Evolutionary conservation across 2,113 vertebrate species (phyloP).

Genomic region (Peromyscus californicus): DNA sequence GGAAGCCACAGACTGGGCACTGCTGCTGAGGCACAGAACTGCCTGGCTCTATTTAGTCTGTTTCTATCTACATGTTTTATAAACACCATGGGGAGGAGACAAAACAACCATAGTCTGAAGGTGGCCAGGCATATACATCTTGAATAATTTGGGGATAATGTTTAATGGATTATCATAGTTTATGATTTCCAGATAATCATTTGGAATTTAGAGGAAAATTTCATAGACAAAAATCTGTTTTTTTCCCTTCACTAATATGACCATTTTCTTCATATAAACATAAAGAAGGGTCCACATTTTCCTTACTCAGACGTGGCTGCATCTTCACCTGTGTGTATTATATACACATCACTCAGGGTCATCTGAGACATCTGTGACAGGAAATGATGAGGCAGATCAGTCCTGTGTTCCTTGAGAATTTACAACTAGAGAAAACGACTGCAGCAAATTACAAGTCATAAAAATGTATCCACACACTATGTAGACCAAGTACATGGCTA

Average conservation of each 20-base stretch:
- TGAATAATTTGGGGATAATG: constrained; percentile 49
- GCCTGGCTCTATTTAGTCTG: constrained; percentile 87
- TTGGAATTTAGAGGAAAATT: constrained; percentile 6
- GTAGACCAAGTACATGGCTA: constrained; percentile 13
- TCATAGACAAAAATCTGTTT: background rate
- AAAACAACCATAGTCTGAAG: constrained; percentile 87
- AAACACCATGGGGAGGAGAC: constrained; percentile 82
- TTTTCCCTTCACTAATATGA: background rate
- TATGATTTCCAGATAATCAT: constrained; percentile 64
- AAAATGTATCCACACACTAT: background rate
- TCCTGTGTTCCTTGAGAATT: background rate
- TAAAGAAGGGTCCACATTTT: background rate
- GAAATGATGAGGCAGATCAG: background rate
- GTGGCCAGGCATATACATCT: constrained; percentile 72
- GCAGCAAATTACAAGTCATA: background rate
- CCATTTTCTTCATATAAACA: background rate
- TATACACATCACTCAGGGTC: background rate
- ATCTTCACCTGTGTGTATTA: background rate
- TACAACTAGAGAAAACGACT: background rate
- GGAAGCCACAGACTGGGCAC: accelerated
- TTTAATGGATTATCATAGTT: constrained; percentile 64
- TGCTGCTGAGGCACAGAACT: background rate
- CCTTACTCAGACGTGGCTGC: accelerated
- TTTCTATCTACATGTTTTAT: constrained; percentile 81
- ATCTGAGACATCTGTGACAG: accelerated